A percentile compares a stretch with the other conserved stretches of the same genome.
These are phyloP conservation scores for Turritopsis dohrnii DNA, from an alignment of 30 jellyfish, hydroid and myxozoan species.

Conservation along the genomic window DNA sequence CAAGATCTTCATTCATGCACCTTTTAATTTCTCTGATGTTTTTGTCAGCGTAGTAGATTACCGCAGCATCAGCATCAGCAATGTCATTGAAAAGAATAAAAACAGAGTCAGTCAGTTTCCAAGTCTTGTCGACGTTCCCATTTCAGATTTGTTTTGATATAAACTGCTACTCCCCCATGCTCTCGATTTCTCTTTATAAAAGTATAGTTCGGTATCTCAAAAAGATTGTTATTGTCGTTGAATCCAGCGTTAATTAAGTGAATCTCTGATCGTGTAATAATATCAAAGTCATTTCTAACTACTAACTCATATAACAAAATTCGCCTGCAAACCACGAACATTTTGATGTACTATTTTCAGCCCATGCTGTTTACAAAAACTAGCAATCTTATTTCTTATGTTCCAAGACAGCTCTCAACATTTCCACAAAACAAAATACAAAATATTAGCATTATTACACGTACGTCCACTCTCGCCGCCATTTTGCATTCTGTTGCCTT, in stretches of 20 bases:
- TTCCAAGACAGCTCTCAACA: constrained; percentile 9
- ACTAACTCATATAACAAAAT: neutral
- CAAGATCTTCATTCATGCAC: no score
- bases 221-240: neutral
- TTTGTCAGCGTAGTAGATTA: no score
- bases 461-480: constrained; percentile 11
- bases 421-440: neutral
- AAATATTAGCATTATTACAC: neutral
- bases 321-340: neutral
- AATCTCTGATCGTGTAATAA: neutral
- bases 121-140: no score
- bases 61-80: no score
- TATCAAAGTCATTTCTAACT: neutral
- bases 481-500: neutral
- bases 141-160: no score
- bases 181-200: no score
- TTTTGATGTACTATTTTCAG: neutral
- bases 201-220: neutral
- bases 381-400: neutral
- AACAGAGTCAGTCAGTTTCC: no score
- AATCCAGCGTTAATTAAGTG: neutral
- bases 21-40: no score
- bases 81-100: no score
- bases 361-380: neutral
- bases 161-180: no score